Base-by-base conservation (phyloP, 2,797 vertebrate genomes). In the Takifugu rubripes region DNA sequence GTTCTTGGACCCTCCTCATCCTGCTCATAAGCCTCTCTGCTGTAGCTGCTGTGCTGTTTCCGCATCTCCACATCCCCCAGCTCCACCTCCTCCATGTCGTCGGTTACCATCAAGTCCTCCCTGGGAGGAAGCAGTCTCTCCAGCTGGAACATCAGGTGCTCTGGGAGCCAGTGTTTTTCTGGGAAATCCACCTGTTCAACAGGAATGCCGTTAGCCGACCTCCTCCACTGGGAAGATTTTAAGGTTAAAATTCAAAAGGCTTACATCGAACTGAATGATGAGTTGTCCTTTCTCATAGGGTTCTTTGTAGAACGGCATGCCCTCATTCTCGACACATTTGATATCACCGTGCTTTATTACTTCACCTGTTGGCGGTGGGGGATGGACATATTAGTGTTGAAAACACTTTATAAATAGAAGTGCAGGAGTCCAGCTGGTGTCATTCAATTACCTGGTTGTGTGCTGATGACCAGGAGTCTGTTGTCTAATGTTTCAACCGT, bases 61-160 rank as follows among this genome's bases (percentile, higher is more conserved):
- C 40, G 76, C 6, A 75, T 74, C 25, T 92, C 91, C 25, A 92
- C 91, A n/a, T 95, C 95, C 55, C 84, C 81, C 21, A 99, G 93
- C 3, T 96, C 92, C 7, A 94, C 95, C 68, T 96, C 94, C 70
- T 99, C 96, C 94, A 95, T 94, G 54, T 99, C 96, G 0, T 98
- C 97, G 0, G 94, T 88, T 8, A 96, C 8, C 86, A 92, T 90
- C 26, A 94, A 70, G 4, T 94, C 90, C 50, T 97, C 93, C 68
- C 95, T 84, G 0, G 89, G 83, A 3, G 94, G 97, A 47, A 98
- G 94, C 25, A 97, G 74, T 50, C 89, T 82, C 76, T 99, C 97
- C 59, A 99, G 84, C 69, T 96, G 89, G 26, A 75, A 85, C 24
- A 97, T 87, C 61, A 93, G 93, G 68, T 96, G 92, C 51, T 83